Evolutionary conservation across 2,113 vertebrate species (phyloP).

Genomic region (Leucopternis melanops): DNA sequence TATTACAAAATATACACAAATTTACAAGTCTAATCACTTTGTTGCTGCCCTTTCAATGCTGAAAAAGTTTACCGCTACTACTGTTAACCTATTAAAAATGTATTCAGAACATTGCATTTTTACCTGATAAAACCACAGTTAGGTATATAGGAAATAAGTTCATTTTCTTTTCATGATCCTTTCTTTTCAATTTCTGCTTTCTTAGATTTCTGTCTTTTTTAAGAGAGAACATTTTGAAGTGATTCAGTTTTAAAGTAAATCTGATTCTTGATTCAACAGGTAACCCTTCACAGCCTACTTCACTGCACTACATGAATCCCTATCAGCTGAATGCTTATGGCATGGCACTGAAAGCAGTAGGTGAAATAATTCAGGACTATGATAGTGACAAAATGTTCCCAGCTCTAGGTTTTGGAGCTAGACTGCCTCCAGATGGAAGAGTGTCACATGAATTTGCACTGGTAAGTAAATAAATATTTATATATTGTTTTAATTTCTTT

Average conservation of each 20-base stretch:
- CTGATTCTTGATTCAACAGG: slow-evolving; percentile 72
- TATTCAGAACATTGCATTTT: neutral
- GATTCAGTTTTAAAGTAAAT: neutral
- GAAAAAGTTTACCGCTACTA: neutral
- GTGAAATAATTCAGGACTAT: slow-evolving; percentile 98
- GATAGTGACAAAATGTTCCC: slow-evolving; percentile 99
- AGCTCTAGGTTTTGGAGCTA: slow-evolving; percentile 94
- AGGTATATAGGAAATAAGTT: neutral
- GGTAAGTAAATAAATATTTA: slow-evolving; percentile 73
- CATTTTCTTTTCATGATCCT: neutral
- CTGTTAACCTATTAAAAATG: neutral
- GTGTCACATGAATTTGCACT: slow-evolving; percentile 96
- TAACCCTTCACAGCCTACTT: slow-evolving; percentile 94
- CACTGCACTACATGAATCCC: slow-evolving; percentile 96
- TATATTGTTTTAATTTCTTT: neutral
- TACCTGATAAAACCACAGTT: neutral
- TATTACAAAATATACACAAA: neutral
- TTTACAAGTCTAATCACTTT: neutral
- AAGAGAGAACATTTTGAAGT: neutral
- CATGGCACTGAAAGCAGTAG: slow-evolving; percentile 95
- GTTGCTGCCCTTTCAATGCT: neutral
- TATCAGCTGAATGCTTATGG: slow-evolving; percentile 95
- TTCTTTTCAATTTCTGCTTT: neutral
- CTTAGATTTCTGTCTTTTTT: neutral
- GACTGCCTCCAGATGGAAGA: slow-evolving; percentile 92